Evolutionary conservation across 2,797 vertebrate genomes (phyloP).

Genomic region (Leptoclinus maculatus): DNA sequence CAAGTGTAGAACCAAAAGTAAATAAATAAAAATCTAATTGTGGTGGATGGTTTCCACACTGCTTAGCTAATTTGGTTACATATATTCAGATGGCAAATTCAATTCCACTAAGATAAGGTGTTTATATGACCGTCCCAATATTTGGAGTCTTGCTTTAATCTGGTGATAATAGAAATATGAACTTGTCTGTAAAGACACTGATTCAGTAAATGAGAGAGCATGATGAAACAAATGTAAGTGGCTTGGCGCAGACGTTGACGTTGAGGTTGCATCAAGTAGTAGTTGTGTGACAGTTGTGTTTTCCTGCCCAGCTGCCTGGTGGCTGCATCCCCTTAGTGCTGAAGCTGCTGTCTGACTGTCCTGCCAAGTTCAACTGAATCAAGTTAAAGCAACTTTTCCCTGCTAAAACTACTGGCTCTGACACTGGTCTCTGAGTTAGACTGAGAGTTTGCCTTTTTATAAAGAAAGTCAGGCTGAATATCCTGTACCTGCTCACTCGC

Average conservation of each 20-base stretch:
- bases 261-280: conserved; percentile 13
- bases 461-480: conserved; percentile 7
- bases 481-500: conserved; percentile 17
- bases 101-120: not conserved
- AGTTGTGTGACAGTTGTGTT: conserved; percentile 35
- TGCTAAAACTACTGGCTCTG: conserved; percentile 9
- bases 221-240: not conserved
- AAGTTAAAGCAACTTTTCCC: conserved; percentile 19
- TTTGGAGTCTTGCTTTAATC: conserved; percentile 1
- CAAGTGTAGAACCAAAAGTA: not conserved
- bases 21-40: not conserved
- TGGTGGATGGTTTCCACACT: not conserved
- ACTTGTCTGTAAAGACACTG: not conserved
- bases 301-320: conserved; percentile 15
- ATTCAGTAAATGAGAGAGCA: conserved; percentile 11
- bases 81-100: not conserved
- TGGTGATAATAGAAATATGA: conserved; percentile 12
- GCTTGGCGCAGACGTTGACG: not conserved
- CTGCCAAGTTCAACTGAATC: conserved; percentile 23
- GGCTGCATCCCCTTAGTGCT: conserved; percentile 22
- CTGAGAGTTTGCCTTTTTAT: conserved; percentile 11
- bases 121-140: conserved; percentile 2
- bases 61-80: not conserved
- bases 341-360: conserved; percentile 18
- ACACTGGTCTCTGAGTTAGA: conserved; percentile 7